Evolutionary conservation across 2,797 vertebrate species (phyloP).

Genomic region (Enteromius afrohamiltoni): DNA sequence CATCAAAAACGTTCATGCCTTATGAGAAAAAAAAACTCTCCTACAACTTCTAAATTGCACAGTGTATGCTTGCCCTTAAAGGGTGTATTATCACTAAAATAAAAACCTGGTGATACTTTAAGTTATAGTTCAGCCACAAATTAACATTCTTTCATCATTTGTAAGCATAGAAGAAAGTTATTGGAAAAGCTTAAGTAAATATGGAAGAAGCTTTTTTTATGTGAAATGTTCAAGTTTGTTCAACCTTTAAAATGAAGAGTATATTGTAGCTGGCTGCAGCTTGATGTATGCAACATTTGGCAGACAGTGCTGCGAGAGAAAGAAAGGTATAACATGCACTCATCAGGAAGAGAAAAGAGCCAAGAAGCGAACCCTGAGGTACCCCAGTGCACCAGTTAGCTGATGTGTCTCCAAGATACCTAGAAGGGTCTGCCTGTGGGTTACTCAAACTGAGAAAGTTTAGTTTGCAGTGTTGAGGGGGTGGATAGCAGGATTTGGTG

Average conservation of each 20-base stretch:
- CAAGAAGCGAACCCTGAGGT: background rate
- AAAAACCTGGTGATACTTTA: background rate
- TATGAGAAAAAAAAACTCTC: background rate
- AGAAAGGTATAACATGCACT: background rate
- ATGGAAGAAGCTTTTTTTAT: background rate
- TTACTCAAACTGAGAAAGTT: background rate
- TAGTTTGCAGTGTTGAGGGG: background rate
- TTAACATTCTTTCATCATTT: background rate
- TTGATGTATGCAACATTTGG: conserved; percentile 5
- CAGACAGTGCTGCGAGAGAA: background rate
- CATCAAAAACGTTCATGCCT: background rate
- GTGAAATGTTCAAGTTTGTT: background rate
- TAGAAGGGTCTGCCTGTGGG: background rate
- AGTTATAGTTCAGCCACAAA: background rate
- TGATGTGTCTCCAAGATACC: background rate
- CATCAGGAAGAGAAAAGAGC: background rate
- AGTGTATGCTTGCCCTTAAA: background rate
- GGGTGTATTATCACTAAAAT: background rate
- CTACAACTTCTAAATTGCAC: background rate
- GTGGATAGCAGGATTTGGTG: background rate
- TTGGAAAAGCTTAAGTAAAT: background rate
- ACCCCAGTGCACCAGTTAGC: background rate
- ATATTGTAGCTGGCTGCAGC: background rate
- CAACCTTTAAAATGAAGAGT: background rate
- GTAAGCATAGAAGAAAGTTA: background rate